phyloP scores from a whole-genome alignment of 2,888 invertebrate species.

The Lasius fuliginosus region DNA sequence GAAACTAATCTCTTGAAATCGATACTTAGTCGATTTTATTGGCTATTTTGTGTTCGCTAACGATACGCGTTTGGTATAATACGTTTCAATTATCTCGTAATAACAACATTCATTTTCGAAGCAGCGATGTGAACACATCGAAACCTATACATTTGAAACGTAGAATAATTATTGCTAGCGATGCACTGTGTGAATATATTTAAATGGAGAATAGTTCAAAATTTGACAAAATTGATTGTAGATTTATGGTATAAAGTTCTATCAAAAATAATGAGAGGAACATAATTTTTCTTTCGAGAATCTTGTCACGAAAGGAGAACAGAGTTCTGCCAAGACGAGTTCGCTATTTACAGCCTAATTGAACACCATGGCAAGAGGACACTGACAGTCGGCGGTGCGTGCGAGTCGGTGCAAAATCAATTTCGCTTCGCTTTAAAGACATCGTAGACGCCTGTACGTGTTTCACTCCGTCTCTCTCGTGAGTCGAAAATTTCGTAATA shows the following conservation, averaged over 20 bases:
- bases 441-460: constrained; percentile 70
- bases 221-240: neutral
- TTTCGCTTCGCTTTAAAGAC: constrained; percentile 69
- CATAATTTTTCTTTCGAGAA: neutral
- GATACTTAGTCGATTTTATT: constrained; percentile 29
- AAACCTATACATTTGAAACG: constrained; percentile 3
- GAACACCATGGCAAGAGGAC: constrained; percentile 75
- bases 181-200: neutral
- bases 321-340: constrained; percentile 67
- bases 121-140: neutral
- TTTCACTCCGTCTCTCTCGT: constrained; percentile 82
- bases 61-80: constrained; percentile 1
- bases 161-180: neutral
- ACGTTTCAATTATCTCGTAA: constrained; percentile 12
- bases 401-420: constrained; percentile 90
- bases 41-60: constrained; percentile 9
- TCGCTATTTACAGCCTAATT: constrained; percentile 76
- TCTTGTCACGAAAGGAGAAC: constrained; percentile 54
- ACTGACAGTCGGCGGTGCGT: constrained; percentile 84
- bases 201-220: neutral
- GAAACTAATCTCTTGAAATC: constrained; percentile 27
- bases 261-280: neutral
- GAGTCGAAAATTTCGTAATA: constrained; percentile 8
- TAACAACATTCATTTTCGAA: constrained; percentile 10
- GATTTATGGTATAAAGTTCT: neutral